phyloP scores from a whole-genome alignment of 2,797 vertebrate species.

The Australoheros facetus region DNA sequence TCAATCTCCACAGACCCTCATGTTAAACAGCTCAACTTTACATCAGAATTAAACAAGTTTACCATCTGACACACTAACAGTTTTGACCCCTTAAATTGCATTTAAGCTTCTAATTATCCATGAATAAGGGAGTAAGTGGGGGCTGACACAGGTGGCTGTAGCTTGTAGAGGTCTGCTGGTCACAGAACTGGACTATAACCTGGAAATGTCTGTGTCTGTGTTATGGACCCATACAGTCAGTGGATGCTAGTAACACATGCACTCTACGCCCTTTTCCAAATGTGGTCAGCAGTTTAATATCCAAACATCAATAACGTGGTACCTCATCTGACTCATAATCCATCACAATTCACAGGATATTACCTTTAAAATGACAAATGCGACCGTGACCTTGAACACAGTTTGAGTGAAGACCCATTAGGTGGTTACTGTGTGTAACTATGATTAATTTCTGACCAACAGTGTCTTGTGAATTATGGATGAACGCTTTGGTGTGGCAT shows the following conservation, averaged over 20 bases:
- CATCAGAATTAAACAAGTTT: neutral
- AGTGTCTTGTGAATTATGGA: too few relatives aligned
- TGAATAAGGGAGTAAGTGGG: neutral
- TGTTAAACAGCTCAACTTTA: neutral
- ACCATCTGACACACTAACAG: too few relatives aligned
- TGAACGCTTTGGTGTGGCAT: too few relatives aligned
- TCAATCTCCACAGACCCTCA: neutral
- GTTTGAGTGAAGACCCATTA: neutral
- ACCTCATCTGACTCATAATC: neutral
- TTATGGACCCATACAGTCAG: neutral
- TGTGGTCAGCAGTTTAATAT: neutral
- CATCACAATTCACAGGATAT: too few relatives aligned
- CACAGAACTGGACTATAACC: neutral
- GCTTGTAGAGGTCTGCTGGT: neutral
- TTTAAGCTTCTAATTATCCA: neutral
- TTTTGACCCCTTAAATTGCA: neutral
- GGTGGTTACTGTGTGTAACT: neutral
- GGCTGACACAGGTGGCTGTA: neutral
- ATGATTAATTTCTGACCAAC: too few relatives aligned
- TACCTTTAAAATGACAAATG: too few relatives aligned
- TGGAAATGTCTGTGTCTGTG: neutral
- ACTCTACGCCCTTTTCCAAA: neutral
- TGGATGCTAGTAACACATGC: neutral
- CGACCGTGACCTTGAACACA: neutral
- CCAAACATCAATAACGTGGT: neutral